Percentiles rank a stretch among this genome's conserved stretches.
phyloP scores from a whole-genome alignment of 2,113 vertebrate species.

The Psilopogon haemacephalus region DNA sequence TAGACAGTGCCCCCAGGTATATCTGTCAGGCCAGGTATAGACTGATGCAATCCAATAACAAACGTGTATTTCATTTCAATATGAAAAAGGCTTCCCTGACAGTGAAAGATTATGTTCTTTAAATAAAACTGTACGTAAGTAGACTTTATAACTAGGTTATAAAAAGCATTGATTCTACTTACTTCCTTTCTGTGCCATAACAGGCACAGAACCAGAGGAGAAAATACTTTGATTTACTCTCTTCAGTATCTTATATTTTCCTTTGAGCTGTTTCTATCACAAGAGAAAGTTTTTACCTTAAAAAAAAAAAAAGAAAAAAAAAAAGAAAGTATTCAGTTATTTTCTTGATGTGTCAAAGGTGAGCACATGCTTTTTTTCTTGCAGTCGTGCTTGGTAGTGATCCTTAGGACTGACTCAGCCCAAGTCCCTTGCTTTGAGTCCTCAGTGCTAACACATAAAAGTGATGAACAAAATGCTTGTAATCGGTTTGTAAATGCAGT shows the following conservation, averaged over 20 bases:
- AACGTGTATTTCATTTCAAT: neutral
- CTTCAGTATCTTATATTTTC: neutral
- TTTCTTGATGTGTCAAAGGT: neutral
- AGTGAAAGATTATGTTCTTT: neutral
- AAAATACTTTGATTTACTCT: neutral
- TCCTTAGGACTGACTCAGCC: neutral
- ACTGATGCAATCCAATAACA: neutral
- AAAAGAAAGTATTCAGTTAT: neutral
- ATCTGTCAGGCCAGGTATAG: neutral
- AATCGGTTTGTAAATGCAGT: neutral
- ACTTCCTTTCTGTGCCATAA: neutral
- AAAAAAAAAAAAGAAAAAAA: neutral
- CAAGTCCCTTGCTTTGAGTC: neutral
- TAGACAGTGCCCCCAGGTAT: neutral
- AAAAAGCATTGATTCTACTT: neutral
- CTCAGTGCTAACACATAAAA: neutral
- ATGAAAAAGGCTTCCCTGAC: neutral
- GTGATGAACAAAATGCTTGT: neutral
- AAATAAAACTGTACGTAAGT: neutral
- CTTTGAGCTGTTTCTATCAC: neutral
- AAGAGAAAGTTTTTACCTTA: neutral
- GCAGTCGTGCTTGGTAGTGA: neutral
- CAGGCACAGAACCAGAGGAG: neutral
- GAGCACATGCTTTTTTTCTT: rapidly evolving
- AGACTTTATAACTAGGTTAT: neutral